Conservation (phyloP, 2,113 vertebrate genomes). For the Saguinus midas region DNA sequence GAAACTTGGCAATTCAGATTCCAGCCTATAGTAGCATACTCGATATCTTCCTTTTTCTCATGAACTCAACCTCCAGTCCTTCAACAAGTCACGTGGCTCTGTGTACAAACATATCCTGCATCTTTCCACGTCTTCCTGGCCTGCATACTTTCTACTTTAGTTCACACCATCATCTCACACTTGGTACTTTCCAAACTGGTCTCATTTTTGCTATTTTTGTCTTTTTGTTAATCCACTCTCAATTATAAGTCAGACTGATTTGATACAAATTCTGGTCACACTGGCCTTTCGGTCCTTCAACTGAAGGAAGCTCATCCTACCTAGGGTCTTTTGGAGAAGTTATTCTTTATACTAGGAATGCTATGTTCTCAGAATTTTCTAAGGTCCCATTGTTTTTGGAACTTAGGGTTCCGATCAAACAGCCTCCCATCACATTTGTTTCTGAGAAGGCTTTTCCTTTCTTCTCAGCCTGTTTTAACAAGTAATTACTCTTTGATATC, state of each 20-base stretch:
- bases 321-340: not conserved
- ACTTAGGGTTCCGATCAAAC: not conserved
- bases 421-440: not conserved
- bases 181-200: not conserved
- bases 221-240: not conserved
- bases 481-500: not conserved
- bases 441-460: not conserved
- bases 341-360: not conserved
- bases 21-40: not conserved
- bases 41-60: not conserved
- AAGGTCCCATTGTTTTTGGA: not conserved
- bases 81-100: not conserved
- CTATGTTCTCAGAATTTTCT: not conserved
- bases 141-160: not conserved
- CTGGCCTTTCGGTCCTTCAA: not conserved
- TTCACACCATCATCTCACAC: not conserved
- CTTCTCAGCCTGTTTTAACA: not conserved
- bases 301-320: not conserved
- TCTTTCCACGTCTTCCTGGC: not conserved
- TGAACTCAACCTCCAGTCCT: not conserved
- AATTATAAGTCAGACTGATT: not conserved
- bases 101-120: not conserved
- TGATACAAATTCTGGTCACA: not conserved
- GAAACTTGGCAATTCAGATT: not conserved
- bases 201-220: not conserved